Evolutionary conservation across 2,888 invertebrate species (phyloP).

Genomic region (Eupithecia centaureata): DNA sequence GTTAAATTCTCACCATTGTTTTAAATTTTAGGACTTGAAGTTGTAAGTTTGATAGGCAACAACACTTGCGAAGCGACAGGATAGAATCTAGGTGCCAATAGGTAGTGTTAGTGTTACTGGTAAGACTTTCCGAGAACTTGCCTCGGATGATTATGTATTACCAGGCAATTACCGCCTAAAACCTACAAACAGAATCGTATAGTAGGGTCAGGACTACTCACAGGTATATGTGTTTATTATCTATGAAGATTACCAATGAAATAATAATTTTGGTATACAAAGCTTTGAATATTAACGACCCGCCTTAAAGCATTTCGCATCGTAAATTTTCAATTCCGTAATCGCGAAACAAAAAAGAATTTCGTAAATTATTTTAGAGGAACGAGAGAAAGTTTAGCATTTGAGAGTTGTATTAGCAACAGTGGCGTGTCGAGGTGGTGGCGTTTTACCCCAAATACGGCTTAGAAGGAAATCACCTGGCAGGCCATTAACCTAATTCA

Average conservation of each 20-base stretch:
- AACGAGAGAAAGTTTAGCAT: slow-evolving; percentile 53
- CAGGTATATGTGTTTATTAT: neutral
- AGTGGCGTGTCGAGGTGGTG: slow-evolving; percentile 74
- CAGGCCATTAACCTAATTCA: slow-evolving; percentile 84
- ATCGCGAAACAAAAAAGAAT: slow-evolving; percentile 14
- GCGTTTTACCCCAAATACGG: slow-evolving; percentile 75
- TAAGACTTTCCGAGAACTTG: neutral
- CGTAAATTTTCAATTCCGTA: slow-evolving; percentile 14
- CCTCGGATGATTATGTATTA: neutral
- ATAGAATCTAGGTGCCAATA: neutral
- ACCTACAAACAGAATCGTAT: slow-evolving; percentile 6
- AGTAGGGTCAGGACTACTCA: slow-evolving; percentile 12
- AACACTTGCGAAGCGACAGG: neutral
- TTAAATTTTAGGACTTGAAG: neutral
- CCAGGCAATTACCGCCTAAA: slow-evolving; percentile 1
- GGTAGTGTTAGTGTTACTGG: neutral
- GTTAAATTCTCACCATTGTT: neutral
- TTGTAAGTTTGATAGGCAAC: neutral
- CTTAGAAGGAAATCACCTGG: slow-evolving; percentile 83
- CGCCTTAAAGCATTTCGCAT: neutral
- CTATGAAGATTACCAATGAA: neutral
- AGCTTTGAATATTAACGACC: neutral
- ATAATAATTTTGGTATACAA: neutral
- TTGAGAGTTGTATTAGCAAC: slow-evolving; percentile 66
- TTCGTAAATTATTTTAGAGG: slow-evolving; percentile 31